Evolutionary conservation across 2,888 invertebrate species (phyloP).

Genomic region (Drosophila greeni): DNA sequence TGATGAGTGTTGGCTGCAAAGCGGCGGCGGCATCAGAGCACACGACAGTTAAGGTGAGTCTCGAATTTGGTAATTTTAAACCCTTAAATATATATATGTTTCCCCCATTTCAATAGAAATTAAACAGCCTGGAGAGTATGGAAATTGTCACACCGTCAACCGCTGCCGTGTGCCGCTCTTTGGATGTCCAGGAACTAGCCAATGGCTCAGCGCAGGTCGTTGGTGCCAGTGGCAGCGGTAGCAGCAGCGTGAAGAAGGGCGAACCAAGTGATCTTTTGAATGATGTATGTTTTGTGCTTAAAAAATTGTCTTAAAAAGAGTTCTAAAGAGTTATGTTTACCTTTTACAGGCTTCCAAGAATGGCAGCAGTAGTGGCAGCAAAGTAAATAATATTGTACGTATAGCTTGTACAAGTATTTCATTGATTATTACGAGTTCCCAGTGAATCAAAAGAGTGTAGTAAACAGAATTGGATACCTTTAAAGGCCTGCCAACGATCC

Average conservation of each 20-base stretch:
- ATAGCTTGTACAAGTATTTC: conserved; percentile 69
- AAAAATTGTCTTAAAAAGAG: too few species aligned
- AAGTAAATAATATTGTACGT: conserved; percentile 95
- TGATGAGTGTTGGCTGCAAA: conserved; percentile 35
- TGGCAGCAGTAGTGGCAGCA: conserved; percentile 95
- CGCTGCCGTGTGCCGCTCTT: conserved; percentile 13
- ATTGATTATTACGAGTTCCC: conserved; percentile 47
- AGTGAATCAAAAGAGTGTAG: neutral
- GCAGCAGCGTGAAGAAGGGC: conserved; percentile 64
- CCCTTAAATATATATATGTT: neutral
- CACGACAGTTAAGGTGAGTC: conserved; percentile 55
- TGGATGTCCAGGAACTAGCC: conserved; percentile 54
- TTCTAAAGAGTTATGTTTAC: too few species aligned
- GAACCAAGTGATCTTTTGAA: conserved; percentile 84
- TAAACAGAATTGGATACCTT: neutral
- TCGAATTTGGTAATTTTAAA: neutral
- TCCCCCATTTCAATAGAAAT: conserved; percentile 41
- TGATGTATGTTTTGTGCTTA: conserved; percentile 83
- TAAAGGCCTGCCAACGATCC: neutral
- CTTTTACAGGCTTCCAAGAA: conserved; percentile 94
- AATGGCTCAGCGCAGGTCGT: conserved; percentile 48
- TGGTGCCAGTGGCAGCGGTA: conserved; percentile 45
- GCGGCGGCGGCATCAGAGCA: conserved; percentile 43
- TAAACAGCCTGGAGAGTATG: conserved; percentile 44
- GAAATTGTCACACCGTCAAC: conserved; percentile 33